A percentile compares a stretch with the other conserved stretches of the same genome.
These are phyloP conservation scores for Drymodes brunneopygia DNA, from an alignment of 2,113 vertebrate species.

Conservation along the genomic window DNA sequence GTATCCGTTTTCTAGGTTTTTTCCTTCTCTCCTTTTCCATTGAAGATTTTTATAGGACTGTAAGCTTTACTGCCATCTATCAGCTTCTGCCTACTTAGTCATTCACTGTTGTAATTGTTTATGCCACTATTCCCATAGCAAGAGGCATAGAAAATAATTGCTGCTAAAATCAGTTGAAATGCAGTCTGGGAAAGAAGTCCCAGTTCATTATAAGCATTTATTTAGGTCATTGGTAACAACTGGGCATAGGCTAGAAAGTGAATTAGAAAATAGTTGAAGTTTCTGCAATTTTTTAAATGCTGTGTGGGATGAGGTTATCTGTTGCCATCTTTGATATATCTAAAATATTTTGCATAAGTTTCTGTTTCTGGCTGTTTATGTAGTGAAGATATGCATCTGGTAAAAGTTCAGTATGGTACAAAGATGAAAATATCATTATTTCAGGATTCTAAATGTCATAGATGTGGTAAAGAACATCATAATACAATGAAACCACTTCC, in stretches of 20 bases:
- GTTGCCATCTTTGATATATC: background rate
- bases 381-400: background rate
- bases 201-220: background rate
- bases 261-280: background rate
- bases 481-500: rapidly evolving
- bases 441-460: background rate
- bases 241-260: background rate
- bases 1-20: background rate
- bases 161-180: background rate
- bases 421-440: background rate
- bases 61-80: background rate
- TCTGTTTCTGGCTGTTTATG: background rate
- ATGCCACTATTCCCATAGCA: background rate
- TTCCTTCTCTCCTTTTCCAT: background rate
- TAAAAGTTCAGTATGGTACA: background rate
- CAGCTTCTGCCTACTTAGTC: background rate
- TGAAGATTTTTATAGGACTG: background rate
- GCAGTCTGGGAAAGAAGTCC: background rate
- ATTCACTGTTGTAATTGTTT: background rate
- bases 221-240: background rate
- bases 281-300: background rate
- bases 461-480: background rate
- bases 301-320: background rate
- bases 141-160: background rate
- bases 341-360: background rate